Conservation (phyloP, 2,888 invertebrate species). For the Drosophila sordidapex region DNA sequence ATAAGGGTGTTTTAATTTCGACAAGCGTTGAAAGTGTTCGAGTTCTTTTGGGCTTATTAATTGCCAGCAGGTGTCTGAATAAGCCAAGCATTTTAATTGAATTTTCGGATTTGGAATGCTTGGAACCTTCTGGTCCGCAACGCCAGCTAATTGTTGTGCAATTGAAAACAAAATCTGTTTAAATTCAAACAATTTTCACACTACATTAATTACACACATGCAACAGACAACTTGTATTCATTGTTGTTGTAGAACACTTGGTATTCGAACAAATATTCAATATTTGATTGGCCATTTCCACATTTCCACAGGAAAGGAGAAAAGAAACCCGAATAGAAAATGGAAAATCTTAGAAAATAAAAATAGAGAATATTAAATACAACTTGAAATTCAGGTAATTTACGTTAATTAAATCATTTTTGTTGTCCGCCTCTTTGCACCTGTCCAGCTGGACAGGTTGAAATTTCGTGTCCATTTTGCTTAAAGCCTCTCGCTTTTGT, state of each 20-base stretch:
- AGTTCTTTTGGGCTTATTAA: conserved; percentile 21
- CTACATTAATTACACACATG: neutral
- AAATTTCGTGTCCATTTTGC: conserved; percentile 28
- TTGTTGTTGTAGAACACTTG: neutral
- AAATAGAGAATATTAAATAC: neutral
- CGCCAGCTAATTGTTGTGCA: conserved; percentile 27
- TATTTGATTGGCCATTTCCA: neutral
- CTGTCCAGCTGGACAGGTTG: conserved; percentile 30
- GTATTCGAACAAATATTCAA: neutral
- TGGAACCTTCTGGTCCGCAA: conserved; percentile 37
- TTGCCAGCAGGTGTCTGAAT: conserved; percentile 45
- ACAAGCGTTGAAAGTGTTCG: too few species aligned
- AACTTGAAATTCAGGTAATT: neutral
- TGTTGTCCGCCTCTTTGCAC: conserved; percentile 6
- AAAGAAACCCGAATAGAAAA: neutral
- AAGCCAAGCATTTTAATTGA: conserved; percentile 40
- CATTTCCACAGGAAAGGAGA: neutral
- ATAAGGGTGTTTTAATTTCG: conserved; percentile 10
- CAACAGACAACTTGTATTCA: neutral
- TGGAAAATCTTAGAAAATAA: neutral
- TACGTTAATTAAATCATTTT: neutral
- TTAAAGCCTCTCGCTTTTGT: conserved; percentile 13
- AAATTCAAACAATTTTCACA: conserved; percentile 2
- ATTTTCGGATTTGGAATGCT: conserved; percentile 34
- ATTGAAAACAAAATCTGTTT: conserved; percentile 24